Base-by-base conservation (phyloP, 2,113 vertebrate species). In the Tauraco erythrolophus region DNA sequence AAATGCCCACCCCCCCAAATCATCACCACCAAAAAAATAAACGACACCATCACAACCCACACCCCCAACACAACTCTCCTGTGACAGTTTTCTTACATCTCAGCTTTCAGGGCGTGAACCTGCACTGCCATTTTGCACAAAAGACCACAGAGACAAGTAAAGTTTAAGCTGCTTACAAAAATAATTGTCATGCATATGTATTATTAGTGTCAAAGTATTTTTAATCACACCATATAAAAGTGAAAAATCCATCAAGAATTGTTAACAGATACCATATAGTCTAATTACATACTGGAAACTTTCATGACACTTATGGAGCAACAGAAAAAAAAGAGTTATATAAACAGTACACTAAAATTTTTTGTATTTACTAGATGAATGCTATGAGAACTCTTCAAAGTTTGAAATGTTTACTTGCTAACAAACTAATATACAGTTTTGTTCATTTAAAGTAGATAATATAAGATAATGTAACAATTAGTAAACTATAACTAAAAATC, bases 41-140 rank as follows among this genome's bases (percentile, higher is more conserved):
- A 33, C 27, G 3, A 7, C 5, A 41, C 1, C 14, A 25, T 6
- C 14, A 46, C 16, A 94, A n/a, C 2, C 1, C 7, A 31, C 13
- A 51, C 0, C 3, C 0, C 0, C 16, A 75, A 24, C 4, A 4
- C 12, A 58, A 17, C 4, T 70, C 5, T 25, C 3, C 9, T 46
- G 5, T n/a, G 31, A 56, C 6, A 28, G 3, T 61, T 82, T 92
- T 71, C 10, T 80, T 86, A 69, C 24, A 27, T 53, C 28, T 81
- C 23, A 61, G 2, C 6, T 78, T 84, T 68, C 23, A 62, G 23
- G 21, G 2, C 6, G 22, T 56, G 22, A 91, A 53, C 8, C 8
- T 89, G 8, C 11, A 1, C 31, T 90, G 51, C 9, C 8, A 9
- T 58, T 94, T 69, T 58, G 7, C 22, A 50, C 24, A 46, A 3